phyloP scores from a whole-genome alignment of 2,113 vertebrate genomes.

The Bungarus multicinctus region DNA sequence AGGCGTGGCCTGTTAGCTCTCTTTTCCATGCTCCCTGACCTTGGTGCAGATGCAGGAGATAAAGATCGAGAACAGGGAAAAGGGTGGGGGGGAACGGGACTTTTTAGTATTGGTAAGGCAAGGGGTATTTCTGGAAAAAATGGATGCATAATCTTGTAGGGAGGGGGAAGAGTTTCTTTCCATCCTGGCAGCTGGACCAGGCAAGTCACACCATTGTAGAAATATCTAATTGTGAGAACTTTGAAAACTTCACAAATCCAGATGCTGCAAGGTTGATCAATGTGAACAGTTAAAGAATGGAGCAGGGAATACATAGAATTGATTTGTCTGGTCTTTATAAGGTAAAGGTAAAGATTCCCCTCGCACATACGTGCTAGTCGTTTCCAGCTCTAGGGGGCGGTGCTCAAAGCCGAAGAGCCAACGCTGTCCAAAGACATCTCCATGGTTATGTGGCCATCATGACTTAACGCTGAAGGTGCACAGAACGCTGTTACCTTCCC shows the following conservation, averaged over 20 bases:
- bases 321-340: not conserved
- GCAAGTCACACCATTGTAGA: not conserved
- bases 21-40: conserved; percentile 11
- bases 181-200: not conserved
- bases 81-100: not conserved
- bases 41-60: conserved; percentile 15
- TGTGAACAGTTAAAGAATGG: not conserved
- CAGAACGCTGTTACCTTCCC: too few species aligned
- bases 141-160: not conserved
- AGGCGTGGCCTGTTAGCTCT: conserved; percentile 11
- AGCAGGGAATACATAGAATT: not conserved
- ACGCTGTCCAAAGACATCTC: too few species aligned
- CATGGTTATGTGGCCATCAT: too few species aligned
- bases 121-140: not conserved
- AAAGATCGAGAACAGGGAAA: not conserved
- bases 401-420: too few species aligned
- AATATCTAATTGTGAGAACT: not conserved
- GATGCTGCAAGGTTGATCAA: not conserved
- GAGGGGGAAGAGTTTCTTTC: not conserved
- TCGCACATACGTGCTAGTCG: too few species aligned
- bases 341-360: too few species aligned
- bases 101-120: not conserved
- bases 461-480: too few species aligned
- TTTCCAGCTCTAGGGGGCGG: too few species aligned
- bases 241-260: not conserved